A percentile compares a stretch with the other conserved stretches of the same genome.
These are phyloP conservation scores for Drosophila robusta DNA, from an alignment of 2,888 invertebrate species.

Conservation along the genomic window DNA sequence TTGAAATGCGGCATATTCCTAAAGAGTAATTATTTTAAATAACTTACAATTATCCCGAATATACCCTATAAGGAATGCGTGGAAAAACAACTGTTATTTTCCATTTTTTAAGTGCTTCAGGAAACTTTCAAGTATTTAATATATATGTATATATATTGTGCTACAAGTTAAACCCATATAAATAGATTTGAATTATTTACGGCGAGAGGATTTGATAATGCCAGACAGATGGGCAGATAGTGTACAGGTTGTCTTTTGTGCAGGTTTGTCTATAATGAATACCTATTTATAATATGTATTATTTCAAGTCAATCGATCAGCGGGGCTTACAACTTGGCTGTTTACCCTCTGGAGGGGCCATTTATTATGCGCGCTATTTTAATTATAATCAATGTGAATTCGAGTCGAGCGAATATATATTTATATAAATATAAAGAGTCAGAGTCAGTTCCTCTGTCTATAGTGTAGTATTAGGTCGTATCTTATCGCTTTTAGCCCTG, in stretches of 20 bases:
- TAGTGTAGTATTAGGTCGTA: constrained; percentile 24
- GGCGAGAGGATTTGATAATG: constrained; percentile 23
- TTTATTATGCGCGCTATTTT: constrained; percentile 40
- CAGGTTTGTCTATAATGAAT: constrained; percentile 8
- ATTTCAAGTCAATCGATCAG: constrained; percentile 35
- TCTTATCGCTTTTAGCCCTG: constrained; percentile 37
- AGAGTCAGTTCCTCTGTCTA: constrained; percentile 10
- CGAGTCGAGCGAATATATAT: constrained; percentile 2
- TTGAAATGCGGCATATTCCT: too few species aligned
- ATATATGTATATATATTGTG: not conserved
- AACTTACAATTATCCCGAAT: too few species aligned
- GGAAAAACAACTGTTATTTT: too few species aligned
- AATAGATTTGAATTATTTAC: constrained; percentile 23
- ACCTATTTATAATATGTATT: constrained; percentile 3
- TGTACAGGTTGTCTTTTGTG: not conserved
- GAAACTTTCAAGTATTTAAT: too few species aligned
- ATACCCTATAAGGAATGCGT: too few species aligned
- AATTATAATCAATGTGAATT: constrained; percentile 33
- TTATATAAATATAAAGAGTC: not conserved
- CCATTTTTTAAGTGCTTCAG: too few species aligned
- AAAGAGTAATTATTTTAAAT: too few species aligned
- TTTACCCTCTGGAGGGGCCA: constrained; percentile 13
- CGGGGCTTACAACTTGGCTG: constrained; percentile 6
- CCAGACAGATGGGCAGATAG: constrained; percentile 36
- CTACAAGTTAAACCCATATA: constrained; percentile 1